These are phyloP conservation scores for Sebastes schlegelii DNA, from an alignment of 2,113 vertebrate genomes.

Conservation along the genomic window DNA sequence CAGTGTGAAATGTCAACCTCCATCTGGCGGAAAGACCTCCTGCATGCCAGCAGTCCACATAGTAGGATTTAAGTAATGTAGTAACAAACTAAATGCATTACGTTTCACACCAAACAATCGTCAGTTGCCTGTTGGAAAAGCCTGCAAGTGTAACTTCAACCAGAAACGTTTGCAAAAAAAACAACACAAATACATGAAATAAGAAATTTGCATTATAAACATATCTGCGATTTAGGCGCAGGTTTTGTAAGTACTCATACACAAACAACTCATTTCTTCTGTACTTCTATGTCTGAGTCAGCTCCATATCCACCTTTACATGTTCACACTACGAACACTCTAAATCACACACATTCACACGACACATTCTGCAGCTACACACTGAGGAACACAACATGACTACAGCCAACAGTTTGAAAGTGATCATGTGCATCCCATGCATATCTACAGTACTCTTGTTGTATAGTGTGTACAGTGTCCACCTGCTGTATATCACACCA, in stretches of 20 bases:
- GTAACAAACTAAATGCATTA: not conserved
- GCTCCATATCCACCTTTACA: not conserved
- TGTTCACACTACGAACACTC: not conserved
- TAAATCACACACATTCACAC: not conserved
- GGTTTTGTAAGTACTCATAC: not conserved
- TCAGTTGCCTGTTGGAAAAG: not conserved
- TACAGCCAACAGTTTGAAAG: conserved; percentile 35
- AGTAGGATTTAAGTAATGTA: not conserved
- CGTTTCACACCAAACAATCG: not conserved
- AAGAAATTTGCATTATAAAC: not conserved
- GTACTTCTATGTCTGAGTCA: not conserved
- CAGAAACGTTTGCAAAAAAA: not conserved
- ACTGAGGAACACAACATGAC: not conserved
- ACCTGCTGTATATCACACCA: conserved; percentile 27
- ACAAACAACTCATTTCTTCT: not conserved
- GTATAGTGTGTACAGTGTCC: not conserved
- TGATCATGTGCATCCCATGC: conserved; percentile 15
- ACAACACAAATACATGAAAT: not conserved
- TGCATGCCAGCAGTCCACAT: not conserved
- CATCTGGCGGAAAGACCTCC: not conserved
- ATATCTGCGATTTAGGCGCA: not conserved
- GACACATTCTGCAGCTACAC: conserved; percentile 16
- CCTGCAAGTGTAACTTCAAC: not conserved
- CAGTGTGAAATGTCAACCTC: not conserved
- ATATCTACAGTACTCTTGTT: not conserved